phyloP scores from a whole-genome alignment of 2,797 vertebrate genomes.

The Pangasius djambal region DNA sequence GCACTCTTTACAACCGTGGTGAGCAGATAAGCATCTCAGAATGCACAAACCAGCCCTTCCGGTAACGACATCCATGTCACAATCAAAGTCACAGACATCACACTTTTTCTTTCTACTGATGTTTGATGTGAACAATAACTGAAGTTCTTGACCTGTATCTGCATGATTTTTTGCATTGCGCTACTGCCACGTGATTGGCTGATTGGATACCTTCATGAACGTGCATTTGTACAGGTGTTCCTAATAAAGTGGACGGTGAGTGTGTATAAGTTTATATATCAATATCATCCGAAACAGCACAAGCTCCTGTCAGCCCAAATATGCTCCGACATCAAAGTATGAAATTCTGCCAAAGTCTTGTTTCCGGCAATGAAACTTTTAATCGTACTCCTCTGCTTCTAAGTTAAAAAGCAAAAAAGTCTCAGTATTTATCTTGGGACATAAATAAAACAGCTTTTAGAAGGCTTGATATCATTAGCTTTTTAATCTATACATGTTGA shows the following conservation, averaged over 20 bases:
- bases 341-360: background rate
- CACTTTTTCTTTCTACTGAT: background rate
- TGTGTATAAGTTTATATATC: background rate
- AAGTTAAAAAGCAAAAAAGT: background rate
- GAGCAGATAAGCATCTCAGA: background rate
- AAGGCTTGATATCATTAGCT: slow-evolving; percentile 37
- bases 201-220: background rate
- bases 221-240: background rate
- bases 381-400: background rate
- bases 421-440: background rate
- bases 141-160: background rate
- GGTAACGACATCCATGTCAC: background rate
- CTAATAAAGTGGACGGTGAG: background rate
- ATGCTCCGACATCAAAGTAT: background rate
- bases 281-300: background rate
- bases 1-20: background rate
- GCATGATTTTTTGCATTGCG: background rate
- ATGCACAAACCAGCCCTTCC: too few relatives aligned
- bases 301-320: background rate
- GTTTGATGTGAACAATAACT: background rate
- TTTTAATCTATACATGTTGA: slow-evolving; percentile 40
- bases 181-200: background rate
- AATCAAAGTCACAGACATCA: background rate
- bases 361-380: background rate
- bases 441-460: slow-evolving; percentile 40